These are phyloP conservation scores for Drosophila anomelani DNA, from an alignment of 2,888 invertebrate genomes.

Conservation along the genomic window DNA sequence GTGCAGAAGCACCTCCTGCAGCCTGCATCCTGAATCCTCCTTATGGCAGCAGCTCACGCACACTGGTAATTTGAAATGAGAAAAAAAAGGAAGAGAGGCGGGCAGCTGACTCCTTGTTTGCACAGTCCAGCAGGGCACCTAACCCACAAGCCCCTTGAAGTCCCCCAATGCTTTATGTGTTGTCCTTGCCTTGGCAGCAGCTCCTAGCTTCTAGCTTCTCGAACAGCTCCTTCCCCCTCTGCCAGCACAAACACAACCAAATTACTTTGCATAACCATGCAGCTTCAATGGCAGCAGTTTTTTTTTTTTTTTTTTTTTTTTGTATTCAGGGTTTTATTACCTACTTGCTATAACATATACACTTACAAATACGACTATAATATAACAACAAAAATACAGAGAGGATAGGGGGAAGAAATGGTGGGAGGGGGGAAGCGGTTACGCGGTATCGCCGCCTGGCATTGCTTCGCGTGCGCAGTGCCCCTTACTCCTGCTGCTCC, in stretches of 20 bases:
- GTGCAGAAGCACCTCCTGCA: conserved; percentile 13
- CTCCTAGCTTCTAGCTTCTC: conserved; percentile 28
- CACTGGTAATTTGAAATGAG: conserved; percentile 74
- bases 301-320: too few relatives aligned
- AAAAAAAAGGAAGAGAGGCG: conserved; percentile 30
- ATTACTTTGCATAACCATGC: conserved; percentile 79
- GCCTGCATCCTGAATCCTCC: neutral
- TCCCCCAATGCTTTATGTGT: conserved; percentile 67
- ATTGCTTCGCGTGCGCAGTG: too few relatives aligned
- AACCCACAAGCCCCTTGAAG: conserved; percentile 53
- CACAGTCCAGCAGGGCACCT: conserved; percentile 64
- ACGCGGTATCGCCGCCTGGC: too few relatives aligned
- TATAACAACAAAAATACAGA: too few relatives aligned
- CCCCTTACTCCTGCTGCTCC: too few relatives aligned
- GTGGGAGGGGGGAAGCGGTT: too few relatives aligned
- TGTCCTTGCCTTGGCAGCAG: conserved; percentile 73
- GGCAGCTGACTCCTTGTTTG: conserved; percentile 45
- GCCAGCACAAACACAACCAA: conserved; percentile 69
- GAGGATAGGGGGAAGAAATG: too few relatives aligned
- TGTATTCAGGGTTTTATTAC: too few relatives aligned
- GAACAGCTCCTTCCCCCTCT: conserved; percentile 24
- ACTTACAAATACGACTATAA: too few relatives aligned
- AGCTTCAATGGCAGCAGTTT: conserved; percentile 65
- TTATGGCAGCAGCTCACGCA: conserved; percentile 60
- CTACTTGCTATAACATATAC: too few relatives aligned